Evolutionary conservation across 1,140 invertebrate genomes (phyloP).

Genomic region (Drosophila kikkawai): DNA sequence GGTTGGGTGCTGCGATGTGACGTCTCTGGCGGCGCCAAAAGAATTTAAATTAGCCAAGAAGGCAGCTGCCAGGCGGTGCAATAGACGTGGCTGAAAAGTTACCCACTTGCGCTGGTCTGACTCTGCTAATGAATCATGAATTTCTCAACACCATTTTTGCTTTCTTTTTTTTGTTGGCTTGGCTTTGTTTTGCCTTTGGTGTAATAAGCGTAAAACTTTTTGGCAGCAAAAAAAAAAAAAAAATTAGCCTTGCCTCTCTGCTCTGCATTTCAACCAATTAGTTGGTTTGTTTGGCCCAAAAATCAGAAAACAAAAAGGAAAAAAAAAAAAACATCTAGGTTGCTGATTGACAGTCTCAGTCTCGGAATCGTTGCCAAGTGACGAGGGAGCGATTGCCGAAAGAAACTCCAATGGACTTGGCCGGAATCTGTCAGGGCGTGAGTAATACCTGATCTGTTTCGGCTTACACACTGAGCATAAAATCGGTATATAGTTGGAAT

Average conservation of each 20-base stretch:
- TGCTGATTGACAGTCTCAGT: conserved; percentile 74
- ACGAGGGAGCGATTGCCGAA: conserved; percentile 55
- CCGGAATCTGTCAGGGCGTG: conserved; percentile 50
- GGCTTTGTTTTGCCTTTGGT: conserved; percentile 51
- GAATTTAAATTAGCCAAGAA: conserved; percentile 81
- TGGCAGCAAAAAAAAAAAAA: conserved; percentile 50
- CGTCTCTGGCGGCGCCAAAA: conserved; percentile 63
- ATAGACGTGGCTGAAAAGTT: conserved; percentile 62
- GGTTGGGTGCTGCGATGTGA: conserved; percentile 16
- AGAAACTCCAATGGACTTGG: conserved; percentile 17
- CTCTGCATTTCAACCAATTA: conserved; percentile 79
- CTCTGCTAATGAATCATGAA: conserved; percentile 79
- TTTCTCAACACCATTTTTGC: conserved; percentile 57
- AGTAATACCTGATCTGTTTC: conserved; percentile 57
- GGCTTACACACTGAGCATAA: conserved; percentile 10
- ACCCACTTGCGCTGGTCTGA: conserved; percentile 54
- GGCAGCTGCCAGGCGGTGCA: conserved; percentile 56
- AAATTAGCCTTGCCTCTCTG: conserved; percentile 37
- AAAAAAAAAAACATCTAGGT: background rate
- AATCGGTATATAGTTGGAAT: background rate
- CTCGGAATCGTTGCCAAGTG: conserved; percentile 63
- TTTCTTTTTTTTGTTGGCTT: conserved; percentile 27
- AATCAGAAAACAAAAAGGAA: conserved; percentile 17
- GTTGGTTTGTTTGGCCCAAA: conserved; percentile 59
- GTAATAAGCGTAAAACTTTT: conserved; percentile 82